Conservation (phyloP, 2,888 invertebrate genomes). For the Thymelicus sylvestris region DNA sequence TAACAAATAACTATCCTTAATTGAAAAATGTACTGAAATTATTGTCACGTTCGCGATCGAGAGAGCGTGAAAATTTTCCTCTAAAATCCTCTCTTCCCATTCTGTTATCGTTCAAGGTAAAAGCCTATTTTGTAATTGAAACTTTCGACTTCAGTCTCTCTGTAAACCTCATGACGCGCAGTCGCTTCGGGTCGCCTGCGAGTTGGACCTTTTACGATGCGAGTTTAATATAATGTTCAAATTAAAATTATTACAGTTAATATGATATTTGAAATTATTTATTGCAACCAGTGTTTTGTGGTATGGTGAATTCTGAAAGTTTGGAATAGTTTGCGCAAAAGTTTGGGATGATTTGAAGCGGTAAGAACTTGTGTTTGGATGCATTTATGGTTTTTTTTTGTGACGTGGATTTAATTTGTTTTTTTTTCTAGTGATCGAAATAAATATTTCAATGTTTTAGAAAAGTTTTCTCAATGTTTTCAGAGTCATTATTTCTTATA, state of each 20-base stretch:
- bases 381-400: too few relatives aligned
- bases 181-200: neutral
- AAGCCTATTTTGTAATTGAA: neutral
- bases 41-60: too few relatives aligned
- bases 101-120: slow-evolving; percentile 7
- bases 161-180: slow-evolving; percentile 2
- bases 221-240: neutral
- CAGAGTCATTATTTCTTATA: too few relatives aligned
- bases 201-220: neutral
- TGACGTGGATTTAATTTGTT: too few relatives aligned
- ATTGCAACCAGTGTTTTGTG: slow-evolving; percentile 6
- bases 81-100: neutral
- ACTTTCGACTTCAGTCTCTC: slow-evolving; percentile 12
- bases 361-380: slow-evolving; percentile 3
- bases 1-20: too few relatives aligned
- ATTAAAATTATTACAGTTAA: neutral
- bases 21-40: too few relatives aligned
- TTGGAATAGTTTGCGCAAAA: slow-evolving; percentile 4
- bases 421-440: too few relatives aligned
- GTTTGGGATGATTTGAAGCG: slow-evolving; percentile 6
- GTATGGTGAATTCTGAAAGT: neutral
- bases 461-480: too few relatives aligned
- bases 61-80: neutral
- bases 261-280: neutral
- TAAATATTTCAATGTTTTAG: too few relatives aligned